phyloP scores from a whole-genome alignment of 2,797 vertebrate species.

The Gorsachius magnificus region DNA sequence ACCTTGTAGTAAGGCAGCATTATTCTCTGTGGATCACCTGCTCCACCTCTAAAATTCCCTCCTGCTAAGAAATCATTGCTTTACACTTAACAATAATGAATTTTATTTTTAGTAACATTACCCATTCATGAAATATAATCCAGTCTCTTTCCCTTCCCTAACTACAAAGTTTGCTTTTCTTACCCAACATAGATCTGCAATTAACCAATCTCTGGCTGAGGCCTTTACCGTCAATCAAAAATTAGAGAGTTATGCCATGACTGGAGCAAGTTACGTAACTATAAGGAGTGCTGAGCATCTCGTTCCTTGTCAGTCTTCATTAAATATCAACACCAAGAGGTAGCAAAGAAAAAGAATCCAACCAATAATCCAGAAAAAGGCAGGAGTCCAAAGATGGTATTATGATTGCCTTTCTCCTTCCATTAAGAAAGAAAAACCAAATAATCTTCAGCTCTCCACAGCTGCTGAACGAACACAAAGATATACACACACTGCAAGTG shows the following conservation, averaged over 20 bases:
- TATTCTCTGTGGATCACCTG: not conserved
- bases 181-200: not conserved
- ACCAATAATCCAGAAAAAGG: not conserved
- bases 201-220: not conserved
- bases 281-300: not conserved
- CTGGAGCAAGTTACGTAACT: not conserved
- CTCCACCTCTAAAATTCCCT: not conserved
- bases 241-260: not conserved
- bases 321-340: not conserved
- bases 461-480: not conserved
- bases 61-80: not conserved
- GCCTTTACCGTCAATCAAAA: not conserved
- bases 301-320: not conserved
- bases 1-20: not conserved
- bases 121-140: not conserved
- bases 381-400: not conserved
- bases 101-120: not conserved
- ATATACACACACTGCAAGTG: rapidly evolving
- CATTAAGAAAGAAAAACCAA: not conserved
- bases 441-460: not conserved
- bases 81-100: not conserved
- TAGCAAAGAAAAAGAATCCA: not conserved
- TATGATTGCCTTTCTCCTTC: not conserved
- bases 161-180: not conserved
- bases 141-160: not conserved